phyloP scores from a whole-genome alignment of 2,888 invertebrate genomes.

The Chymomyza fuscimana region DNA sequence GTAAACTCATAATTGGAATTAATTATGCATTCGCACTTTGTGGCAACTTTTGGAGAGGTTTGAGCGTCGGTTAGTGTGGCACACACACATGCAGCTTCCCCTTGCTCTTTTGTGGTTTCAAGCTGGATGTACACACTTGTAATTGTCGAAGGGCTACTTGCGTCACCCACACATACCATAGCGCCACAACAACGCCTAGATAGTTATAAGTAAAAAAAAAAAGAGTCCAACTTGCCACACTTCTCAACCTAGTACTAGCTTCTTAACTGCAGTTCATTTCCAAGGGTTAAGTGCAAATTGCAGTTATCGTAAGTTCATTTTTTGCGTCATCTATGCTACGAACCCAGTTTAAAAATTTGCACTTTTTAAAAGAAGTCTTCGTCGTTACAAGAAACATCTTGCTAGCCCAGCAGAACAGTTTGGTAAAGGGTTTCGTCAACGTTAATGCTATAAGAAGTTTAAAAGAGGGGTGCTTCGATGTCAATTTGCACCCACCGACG shows the following conservation, averaged over 20 bases:
- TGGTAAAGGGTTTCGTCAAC: too few species aligned
- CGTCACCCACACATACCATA: conserved; percentile 1
- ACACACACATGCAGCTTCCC: conserved; percentile 5
- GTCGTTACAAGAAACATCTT: too few species aligned
- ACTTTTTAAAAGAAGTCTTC: too few species aligned
- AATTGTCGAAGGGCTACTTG: conserved; percentile 55
- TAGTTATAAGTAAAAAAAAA: neutral
- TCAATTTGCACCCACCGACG: too few species aligned
- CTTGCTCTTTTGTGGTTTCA: neutral
- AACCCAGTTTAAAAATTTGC: too few species aligned
- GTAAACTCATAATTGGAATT: conserved; percentile 80
- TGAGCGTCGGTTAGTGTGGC: conserved; percentile 43
- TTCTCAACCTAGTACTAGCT: neutral
- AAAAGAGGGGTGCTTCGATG: too few species aligned
- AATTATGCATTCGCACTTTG: conserved; percentile 80
- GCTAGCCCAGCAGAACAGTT: too few species aligned
- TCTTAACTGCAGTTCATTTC: conserved; percentile 54
- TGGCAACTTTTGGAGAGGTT: conserved; percentile 74
- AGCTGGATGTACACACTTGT: conserved; percentile 32
- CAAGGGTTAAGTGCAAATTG: conserved; percentile 79
- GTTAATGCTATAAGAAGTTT: too few species aligned
- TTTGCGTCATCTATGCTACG: neutral
- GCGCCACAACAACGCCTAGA: neutral
- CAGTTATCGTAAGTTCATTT: conserved; percentile 78
- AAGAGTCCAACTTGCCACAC: conserved; percentile 41